phyloP scores from a whole-genome alignment of 2,797 vertebrate genomes.

The Rhodeus uyekii region DNA sequence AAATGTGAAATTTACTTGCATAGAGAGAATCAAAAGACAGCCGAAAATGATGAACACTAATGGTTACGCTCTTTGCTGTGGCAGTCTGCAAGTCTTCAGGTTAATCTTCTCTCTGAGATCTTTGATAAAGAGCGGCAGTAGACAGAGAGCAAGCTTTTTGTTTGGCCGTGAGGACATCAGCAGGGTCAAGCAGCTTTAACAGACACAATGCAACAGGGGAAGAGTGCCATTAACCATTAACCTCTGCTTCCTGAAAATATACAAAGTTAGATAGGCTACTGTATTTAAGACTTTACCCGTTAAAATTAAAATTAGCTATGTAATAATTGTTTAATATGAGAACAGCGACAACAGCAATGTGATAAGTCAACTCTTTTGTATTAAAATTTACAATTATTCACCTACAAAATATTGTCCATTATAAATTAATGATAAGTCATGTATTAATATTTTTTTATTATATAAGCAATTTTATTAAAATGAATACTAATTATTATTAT shows the following conservation, averaged over 20 bases:
- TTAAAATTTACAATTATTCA: neutral
- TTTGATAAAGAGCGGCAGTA: neutral
- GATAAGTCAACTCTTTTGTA: neutral
- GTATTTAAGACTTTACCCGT: neutral
- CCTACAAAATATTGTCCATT: neutral
- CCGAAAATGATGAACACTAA: neutral
- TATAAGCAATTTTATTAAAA: no score
- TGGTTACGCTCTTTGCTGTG: neutral
- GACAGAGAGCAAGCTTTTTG: neutral
- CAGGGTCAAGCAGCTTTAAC: slow-evolving; percentile 15
- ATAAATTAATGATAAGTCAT: neutral
- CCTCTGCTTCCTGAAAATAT: neutral
- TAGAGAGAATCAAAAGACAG: neutral
- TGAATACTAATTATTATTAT: neutral
- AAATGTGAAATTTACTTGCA: neutral
- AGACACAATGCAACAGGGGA: slow-evolving; percentile 6
- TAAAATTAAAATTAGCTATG: no score
- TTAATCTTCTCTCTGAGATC: neutral
- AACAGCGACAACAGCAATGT: neutral
- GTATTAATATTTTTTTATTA: no score
- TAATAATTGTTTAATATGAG: neutral
- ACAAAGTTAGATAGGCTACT: neutral
- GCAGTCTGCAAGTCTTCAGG: neutral
- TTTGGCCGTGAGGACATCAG: slow-evolving; percentile 21
- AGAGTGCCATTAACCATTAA: slow-evolving; percentile 7